A percentile compares a stretch with the other conserved stretches of the same genome.
Conservation (phyloP, 2,888 invertebrate genomes). For the Aethes cnicana region DNA sequence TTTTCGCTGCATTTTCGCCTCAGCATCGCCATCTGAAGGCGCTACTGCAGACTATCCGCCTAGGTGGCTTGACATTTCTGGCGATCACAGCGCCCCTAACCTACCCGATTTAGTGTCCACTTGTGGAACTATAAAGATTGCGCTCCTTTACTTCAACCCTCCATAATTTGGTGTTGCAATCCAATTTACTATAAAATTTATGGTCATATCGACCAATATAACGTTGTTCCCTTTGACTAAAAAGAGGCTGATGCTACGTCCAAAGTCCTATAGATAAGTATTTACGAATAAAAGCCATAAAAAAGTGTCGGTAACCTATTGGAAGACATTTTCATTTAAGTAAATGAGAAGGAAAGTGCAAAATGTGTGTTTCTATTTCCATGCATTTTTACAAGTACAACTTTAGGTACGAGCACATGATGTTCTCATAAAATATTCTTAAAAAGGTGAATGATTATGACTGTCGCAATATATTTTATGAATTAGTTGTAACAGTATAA, state of each 20-base stretch:
- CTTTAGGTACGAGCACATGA: constrained; percentile 16
- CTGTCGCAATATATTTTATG: constrained; percentile 41
- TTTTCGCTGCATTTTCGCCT: too few relatives aligned
- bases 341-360: constrained; percentile 45
- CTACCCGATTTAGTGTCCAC: too few relatives aligned
- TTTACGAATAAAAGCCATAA: constrained; percentile 40
- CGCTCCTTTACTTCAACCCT: too few relatives aligned
- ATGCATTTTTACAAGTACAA: constrained; percentile 28
- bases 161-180: too few relatives aligned
- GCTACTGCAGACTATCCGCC: too few relatives aligned
- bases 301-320: constrained; percentile 68
- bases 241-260: neutral
- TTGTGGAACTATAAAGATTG: too few relatives aligned
- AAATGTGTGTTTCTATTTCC: constrained; percentile 8
- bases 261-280: constrained; percentile 27
- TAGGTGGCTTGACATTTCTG: too few relatives aligned
- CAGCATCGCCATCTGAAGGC: too few relatives aligned
- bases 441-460: constrained; percentile 56
- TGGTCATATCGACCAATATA: constrained; percentile 25
- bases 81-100: too few relatives aligned
- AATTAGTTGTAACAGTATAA: constrained; percentile 1
- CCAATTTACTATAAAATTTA: neutral
- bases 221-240: constrained; percentile 57
- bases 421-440: constrained; percentile 23
- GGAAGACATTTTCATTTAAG: constrained; percentile 75